Evolutionary conservation across 1,140 invertebrate genomes (phyloP).

Genomic region (Neocloeon triangulifer): DNA sequence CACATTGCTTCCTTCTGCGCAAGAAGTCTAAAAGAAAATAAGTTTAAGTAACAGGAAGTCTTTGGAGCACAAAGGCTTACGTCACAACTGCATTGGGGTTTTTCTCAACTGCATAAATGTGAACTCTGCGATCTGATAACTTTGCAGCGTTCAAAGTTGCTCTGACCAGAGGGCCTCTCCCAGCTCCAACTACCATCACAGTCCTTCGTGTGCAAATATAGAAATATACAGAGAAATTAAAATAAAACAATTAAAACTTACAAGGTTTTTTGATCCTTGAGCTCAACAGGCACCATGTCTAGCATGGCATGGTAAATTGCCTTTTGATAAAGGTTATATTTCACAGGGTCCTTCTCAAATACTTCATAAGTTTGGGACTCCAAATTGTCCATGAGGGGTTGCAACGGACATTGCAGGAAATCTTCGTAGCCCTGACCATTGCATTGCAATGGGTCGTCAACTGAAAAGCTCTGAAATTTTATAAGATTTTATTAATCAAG

Average conservation of each 20-base stretch:
- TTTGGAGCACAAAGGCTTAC: slow-evolving; percentile 15
- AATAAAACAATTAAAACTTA: slow-evolving; percentile 13
- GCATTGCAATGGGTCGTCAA: slow-evolving; percentile 28
- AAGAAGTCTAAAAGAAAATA: slow-evolving; percentile 26
- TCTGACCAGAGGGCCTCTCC: slow-evolving; percentile 80
- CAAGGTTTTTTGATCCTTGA: slow-evolving; percentile 21
- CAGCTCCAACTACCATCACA: slow-evolving; percentile 86
- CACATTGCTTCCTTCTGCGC: slow-evolving; percentile 62
- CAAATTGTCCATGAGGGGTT: slow-evolving; percentile 89
- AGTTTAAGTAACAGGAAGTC: slow-evolving; percentile 1
- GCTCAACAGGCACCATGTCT: slow-evolving; percentile 21
- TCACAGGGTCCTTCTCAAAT: slow-evolving; percentile 95
- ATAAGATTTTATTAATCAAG: slow-evolving; percentile 4
- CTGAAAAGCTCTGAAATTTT: slow-evolving; percentile 12
- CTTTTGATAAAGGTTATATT: slow-evolving; percentile 81
- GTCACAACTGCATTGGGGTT: slow-evolving; percentile 93
- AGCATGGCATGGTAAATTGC: slow-evolving; percentile 55
- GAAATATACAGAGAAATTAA: background rate
- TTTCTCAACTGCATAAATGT: slow-evolving; percentile 92
- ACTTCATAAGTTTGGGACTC: slow-evolving; percentile 92
- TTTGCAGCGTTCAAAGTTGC: slow-evolving; percentile 59
- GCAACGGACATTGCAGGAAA: slow-evolving; percentile 66
- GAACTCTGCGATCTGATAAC: slow-evolving; percentile 33
- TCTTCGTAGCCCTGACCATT: slow-evolving; percentile 70
- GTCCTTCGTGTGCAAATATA: slow-evolving; percentile 19